phyloP scores from a whole-genome alignment of 2,113 vertebrate genomes.

The Protomyctophum bolini region DNA sequence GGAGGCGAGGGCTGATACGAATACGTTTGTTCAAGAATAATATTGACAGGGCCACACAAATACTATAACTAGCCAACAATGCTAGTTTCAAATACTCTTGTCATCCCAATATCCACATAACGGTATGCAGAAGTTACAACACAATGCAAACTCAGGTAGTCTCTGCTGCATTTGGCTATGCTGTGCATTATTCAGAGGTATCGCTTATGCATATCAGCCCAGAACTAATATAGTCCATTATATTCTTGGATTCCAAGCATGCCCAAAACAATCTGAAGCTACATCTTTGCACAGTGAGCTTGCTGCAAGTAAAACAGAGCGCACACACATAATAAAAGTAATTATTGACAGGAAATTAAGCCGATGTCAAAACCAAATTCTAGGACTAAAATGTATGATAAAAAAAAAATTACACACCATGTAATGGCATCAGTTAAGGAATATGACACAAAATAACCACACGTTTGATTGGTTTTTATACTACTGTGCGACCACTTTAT shows the following conservation, averaged over 20 bases:
- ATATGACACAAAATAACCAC: neutral
- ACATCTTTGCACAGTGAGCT: constrained; percentile 51
- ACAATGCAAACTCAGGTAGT: neutral
- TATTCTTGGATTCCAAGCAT: constrained; percentile 85
- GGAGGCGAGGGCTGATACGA: constrained; percentile 24
- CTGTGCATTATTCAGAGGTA: neutral
- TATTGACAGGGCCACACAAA: neutral
- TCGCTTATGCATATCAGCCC: constrained; percentile 44
- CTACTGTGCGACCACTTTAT: neutral
- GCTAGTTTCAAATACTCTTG: neutral
- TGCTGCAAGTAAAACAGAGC: constrained; percentile 45
- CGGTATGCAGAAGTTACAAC: neutral
- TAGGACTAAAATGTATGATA: neutral
- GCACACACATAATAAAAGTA: constrained; percentile 5
- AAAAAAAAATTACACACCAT: neutral
- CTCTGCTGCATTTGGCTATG: neutral
- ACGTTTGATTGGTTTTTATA: neutral
- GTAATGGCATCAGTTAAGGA: neutral
- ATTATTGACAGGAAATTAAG: constrained; percentile 4
- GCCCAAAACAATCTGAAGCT: constrained; percentile 25
- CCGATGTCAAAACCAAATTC: neutral
- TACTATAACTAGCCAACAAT: neutral
- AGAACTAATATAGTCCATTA: constrained; percentile 83
- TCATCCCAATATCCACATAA: neutral
- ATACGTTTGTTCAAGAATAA: constrained; percentile 13